Percentiles rank a stretch among this genome's conserved stretches.
Evolutionary conservation across 2,888 invertebrate species (phyloP).

Genomic region (Phortica magna): DNA sequence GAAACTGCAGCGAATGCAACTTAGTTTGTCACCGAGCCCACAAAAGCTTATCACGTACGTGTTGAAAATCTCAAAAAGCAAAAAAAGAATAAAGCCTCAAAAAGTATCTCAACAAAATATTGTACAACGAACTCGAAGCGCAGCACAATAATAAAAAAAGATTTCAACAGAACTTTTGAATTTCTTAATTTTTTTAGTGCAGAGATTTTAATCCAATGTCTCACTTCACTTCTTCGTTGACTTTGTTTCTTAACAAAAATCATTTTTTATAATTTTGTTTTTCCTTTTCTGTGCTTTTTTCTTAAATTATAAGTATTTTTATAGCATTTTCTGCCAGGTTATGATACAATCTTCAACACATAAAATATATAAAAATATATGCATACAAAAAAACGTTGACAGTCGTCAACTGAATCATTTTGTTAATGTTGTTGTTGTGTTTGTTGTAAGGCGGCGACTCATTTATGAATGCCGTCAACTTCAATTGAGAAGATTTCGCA

Average conservation of each 20-base stretch:
- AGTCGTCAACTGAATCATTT: neutral
- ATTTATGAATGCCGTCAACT: neutral
- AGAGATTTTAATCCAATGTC: constrained; percentile 33
- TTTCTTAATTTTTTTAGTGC: constrained; percentile 54
- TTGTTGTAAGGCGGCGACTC: too few species aligned
- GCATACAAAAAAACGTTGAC: neutral
- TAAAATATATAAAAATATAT: constrained; percentile 32
- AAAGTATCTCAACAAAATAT: too few species aligned
- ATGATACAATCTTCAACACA: constrained; percentile 30
- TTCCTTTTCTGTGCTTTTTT: neutral
- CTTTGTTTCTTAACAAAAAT: neutral
- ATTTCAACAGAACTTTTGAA: constrained; percentile 64
- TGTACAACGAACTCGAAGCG: neutral
- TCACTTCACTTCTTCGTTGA: neutral
- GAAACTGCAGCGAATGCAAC: constrained; percentile 14
- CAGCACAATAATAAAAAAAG: constrained; percentile 50
- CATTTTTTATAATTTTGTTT: constrained; percentile 12
- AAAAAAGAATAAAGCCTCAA: neutral
- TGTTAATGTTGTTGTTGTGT: too few species aligned
- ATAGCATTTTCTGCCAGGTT: constrained; percentile 18
- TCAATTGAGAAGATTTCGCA: constrained; percentile 1
- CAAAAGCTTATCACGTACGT: constrained; percentile 30
- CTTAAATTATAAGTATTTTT: constrained; percentile 26
- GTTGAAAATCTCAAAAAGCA: neutral
- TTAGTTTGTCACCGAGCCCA: constrained; percentile 2